These are phyloP conservation scores for Cervus canadensis DNA, from an alignment of 2,113 vertebrate genomes.

Conservation along the genomic window DNA sequence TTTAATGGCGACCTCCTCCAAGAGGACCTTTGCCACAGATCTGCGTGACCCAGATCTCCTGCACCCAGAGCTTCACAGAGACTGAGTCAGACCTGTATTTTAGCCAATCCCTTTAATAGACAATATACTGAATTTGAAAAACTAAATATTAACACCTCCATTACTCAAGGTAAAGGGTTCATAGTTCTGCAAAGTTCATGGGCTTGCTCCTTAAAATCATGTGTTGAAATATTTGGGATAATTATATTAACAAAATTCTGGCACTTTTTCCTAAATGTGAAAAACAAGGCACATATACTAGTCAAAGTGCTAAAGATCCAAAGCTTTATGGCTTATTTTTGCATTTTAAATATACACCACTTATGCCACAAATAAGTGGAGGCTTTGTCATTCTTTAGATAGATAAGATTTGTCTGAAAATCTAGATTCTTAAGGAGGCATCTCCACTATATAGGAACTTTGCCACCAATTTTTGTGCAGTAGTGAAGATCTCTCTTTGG, in stretches of 20 bases:
- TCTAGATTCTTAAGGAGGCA: not conserved
- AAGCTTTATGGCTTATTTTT: conserved; percentile 27
- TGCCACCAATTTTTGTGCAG: not conserved
- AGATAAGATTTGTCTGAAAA: not conserved
- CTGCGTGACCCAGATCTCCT: not conserved
- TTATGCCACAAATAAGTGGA: not conserved
- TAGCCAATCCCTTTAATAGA: not conserved
- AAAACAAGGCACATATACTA: conserved; percentile 54
- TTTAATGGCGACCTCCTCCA: not conserved
- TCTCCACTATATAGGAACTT: not conserved
- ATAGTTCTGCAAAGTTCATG: not conserved
- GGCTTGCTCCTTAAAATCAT: conserved; percentile 47
- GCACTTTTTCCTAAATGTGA: conserved; percentile 12
- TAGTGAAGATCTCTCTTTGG: not conserved
- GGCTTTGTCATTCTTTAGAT: not conserved
- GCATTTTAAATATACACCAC: conserved; percentile 1
- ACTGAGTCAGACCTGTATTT: not conserved
- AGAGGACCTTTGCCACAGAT: not conserved
- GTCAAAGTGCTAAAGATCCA: conserved; percentile 14
- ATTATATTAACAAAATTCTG: conserved; percentile 55
- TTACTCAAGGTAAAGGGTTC: conserved; percentile 22
- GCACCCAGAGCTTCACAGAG: not conserved
- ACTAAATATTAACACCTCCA: conserved; percentile 9
- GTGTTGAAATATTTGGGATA: conserved; percentile 43
- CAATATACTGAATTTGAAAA: not conserved